Conservation (phyloP, 2,113 vertebrate genomes). For the Oceanodroma tethys region DNA sequence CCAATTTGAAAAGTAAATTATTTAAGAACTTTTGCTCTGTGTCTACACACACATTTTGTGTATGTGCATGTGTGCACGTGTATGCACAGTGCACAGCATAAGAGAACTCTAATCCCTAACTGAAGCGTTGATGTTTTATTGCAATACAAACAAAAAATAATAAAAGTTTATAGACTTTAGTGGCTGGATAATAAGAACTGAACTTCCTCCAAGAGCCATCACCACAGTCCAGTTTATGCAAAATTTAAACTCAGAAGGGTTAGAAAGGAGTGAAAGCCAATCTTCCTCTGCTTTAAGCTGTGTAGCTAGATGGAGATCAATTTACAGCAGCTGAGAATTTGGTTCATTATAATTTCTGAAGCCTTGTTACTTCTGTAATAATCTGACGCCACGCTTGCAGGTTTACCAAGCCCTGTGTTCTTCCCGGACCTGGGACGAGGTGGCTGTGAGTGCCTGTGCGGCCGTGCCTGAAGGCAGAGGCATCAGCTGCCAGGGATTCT, state of each 20-base stretch:
- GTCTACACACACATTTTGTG: accelerated
- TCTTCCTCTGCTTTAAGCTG: accelerated
- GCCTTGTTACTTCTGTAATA: background rate
- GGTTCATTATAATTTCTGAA: background rate
- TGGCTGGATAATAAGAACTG: background rate
- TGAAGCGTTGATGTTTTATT: background rate
- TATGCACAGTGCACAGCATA: background rate
- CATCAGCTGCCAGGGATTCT: accelerated
- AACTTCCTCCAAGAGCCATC: background rate
- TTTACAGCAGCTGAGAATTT: background rate
- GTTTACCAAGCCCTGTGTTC: background rate
- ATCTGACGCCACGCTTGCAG: background rate
- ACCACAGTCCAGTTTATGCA: background rate
- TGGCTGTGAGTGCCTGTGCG: accelerated
- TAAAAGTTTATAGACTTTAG: background rate
- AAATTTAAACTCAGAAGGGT: background rate
- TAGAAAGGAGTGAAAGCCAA: background rate
- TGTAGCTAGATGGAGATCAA: background rate
- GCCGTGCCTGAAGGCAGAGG: accelerated
- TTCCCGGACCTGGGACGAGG: accelerated
- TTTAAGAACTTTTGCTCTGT: background rate
- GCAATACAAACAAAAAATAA: background rate
- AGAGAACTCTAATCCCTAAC: background rate
- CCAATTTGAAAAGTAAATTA: background rate
- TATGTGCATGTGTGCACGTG: accelerated